Conservation (phyloP, 2,888 invertebrate species). For the Pandemis corylana region DNA sequence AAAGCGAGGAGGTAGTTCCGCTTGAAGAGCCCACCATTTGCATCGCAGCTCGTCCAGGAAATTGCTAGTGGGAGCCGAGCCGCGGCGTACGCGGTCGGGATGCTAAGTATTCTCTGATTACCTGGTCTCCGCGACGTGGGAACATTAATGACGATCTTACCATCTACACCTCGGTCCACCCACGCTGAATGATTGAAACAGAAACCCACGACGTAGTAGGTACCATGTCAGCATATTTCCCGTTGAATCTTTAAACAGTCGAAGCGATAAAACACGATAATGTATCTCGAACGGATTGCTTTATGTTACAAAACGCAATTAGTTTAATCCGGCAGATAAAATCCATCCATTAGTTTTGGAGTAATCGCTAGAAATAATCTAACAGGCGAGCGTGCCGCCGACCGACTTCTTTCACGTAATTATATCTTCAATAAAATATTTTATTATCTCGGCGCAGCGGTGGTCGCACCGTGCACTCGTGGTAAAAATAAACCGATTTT, state of each 20-base stretch:
- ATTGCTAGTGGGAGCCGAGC: slow-evolving; percentile 49
- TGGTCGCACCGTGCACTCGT: slow-evolving; percentile 46
- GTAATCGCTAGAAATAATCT: slow-evolving; percentile 63
- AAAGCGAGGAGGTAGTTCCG: slow-evolving; percentile 51
- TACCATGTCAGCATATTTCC: slow-evolving; percentile 32
- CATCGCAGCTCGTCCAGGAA: slow-evolving; percentile 64
- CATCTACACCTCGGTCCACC: not conserved
- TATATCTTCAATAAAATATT: slow-evolving; percentile 61
- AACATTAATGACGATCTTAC: slow-evolving; percentile 38
- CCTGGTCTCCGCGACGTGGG: slow-evolving; percentile 41
- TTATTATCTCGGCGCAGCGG: slow-evolving; percentile 52
- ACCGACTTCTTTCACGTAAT: slow-evolving; percentile 53
- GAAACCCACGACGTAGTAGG: slow-evolving; percentile 38
- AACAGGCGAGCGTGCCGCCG: slow-evolving; percentile 44
- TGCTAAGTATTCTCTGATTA: slow-evolving; percentile 50
- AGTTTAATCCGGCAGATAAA: slow-evolving; percentile 69
- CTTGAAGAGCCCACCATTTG: slow-evolving; percentile 60
- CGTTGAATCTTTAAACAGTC: slow-evolving; percentile 46
- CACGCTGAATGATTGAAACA: slow-evolving; percentile 37
- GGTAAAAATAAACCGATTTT: slow-evolving; percentile 44
- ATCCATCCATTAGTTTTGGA: slow-evolving; percentile 63
- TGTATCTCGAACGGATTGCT: slow-evolving; percentile 51
- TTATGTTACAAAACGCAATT: slow-evolving; percentile 69
- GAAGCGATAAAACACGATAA: slow-evolving; percentile 49
- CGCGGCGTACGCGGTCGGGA: slow-evolving; percentile 48